Base-by-base conservation (phyloP, 2,888 invertebrate genomes). In the Anthophora plumipes region DNA sequence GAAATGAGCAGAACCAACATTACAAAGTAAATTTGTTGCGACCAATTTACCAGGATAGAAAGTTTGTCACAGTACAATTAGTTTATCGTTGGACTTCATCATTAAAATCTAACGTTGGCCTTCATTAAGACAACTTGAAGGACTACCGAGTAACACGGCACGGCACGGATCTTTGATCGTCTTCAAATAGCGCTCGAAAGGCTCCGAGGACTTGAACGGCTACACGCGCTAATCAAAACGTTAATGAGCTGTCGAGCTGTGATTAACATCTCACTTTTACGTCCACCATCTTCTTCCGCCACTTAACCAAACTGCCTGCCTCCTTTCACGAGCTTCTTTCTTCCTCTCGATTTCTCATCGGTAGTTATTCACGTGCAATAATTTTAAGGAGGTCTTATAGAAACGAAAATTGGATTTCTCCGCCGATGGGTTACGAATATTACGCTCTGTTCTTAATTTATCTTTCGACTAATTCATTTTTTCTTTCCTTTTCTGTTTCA, bases 171-270 rank as follows among this genome's bases (percentile, higher is more conserved):
- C 86, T 89, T 89, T 85, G 89, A 89, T 89, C 87, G 84, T 85
- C 82, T 89, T 82, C 83, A 69, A 80, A 75, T 73, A 67, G 73
- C 66, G 68, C 61, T 80, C 46, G 74, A 41, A 67, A 69, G 69
- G 67, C 43, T 67, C 48, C 22, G 57, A 60, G 64, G 54, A 76
- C 64, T 61, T 63, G 71, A 66, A 77, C 81, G 78, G 81, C 83
- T 85, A 82, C 83, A 83, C 85, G 84, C 80, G 83, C 87, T 90
- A 89, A 90, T 90, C 89, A 89, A 90, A 90, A 85, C 89, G 89
- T 88, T 90, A 90, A 90, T 89, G 89, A 90, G 87, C 87, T 88
- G 86, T 90, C 87, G 86, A 89, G 86, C 73, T 82, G 85, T 88
- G 85, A 89, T 90, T 89, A 90, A 87, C 85, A 85, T 89, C 85